Percentiles rank a stretch among this genome's conserved stretches.
phyloP scores from a whole-genome alignment of 1,140 invertebrate genomes.

The Himalopsyche phryganea region DNA sequence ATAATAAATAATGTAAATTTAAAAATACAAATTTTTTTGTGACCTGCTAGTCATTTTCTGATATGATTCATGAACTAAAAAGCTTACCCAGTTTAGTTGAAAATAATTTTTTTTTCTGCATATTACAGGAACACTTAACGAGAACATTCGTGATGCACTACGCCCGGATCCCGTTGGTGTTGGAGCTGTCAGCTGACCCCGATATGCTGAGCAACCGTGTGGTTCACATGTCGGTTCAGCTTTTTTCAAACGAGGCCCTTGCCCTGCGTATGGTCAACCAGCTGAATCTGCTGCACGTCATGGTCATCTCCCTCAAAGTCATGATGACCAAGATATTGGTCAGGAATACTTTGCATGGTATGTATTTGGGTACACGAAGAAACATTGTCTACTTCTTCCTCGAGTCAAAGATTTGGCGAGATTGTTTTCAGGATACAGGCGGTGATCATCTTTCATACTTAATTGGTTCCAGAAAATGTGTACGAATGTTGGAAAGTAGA shows the following conservation, averaged over 20 bases:
- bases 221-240: constrained; percentile 93
- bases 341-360: constrained; percentile 80
- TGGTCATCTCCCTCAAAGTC: constrained; percentile 88
- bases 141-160: constrained; percentile 94
- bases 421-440: no score
- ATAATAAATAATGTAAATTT: no score
- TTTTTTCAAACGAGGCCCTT: constrained; percentile 91
- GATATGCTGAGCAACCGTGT: constrained; percentile 91
- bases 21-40: no score
- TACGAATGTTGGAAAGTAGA: no score
- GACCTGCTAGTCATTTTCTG: no score
- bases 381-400: no score
- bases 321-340: constrained; percentile 93
- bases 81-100: no score
- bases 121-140: constrained; percentile 79
- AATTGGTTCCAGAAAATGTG: no score
- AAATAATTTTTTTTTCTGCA: neutral
- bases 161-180: constrained; percentile 86
- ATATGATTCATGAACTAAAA: no score
- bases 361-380: no score
- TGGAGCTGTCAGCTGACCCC: constrained; percentile 80
- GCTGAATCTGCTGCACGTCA: constrained; percentile 85
- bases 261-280: constrained; percentile 88
- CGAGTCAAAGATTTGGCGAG: neutral
- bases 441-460: neutral